These are phyloP conservation scores for Abscondita cerata DNA, from an alignment of 2,888 invertebrate genomes.

Conservation along the genomic window DNA sequence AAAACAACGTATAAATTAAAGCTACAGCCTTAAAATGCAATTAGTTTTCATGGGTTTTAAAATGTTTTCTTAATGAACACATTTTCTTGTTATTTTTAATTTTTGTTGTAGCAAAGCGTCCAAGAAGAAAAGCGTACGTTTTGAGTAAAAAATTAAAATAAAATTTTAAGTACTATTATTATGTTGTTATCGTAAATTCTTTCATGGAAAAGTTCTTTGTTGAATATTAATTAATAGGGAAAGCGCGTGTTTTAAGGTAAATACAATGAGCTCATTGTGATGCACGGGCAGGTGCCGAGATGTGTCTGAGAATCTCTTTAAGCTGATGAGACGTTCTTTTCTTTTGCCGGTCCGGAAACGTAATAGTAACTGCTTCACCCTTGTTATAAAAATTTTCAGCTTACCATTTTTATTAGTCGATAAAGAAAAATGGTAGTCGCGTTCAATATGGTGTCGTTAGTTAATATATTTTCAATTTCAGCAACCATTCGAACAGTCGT, in stretches of 20 bases:
- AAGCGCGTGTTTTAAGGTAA: constrained; percentile 43
- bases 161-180: constrained; percentile 17
- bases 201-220: constrained; percentile 35
- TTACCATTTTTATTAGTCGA: constrained; percentile 18
- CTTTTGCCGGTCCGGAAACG: constrained; percentile 23
- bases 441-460: constrained; percentile 17
- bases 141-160: background rate
- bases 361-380: constrained; percentile 12
- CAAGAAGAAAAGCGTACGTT: too few relatives aligned
- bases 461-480: constrained; percentile 29
- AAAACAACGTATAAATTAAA: too few relatives aligned
- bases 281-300: constrained; percentile 50
- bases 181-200: constrained; percentile 36
- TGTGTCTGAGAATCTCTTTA: constrained; percentile 49
- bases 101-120: too few relatives aligned
- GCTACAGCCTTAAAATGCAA: too few relatives aligned
- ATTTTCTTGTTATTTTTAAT: too few relatives aligned
- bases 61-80: too few relatives aligned
- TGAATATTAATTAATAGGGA: constrained; percentile 45
- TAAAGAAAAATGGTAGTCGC: constrained; percentile 9
- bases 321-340: constrained; percentile 47
- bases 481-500: constrained; percentile 12
- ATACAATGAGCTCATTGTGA: constrained; percentile 49
- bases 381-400: background rate
- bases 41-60: too few relatives aligned